These are phyloP conservation scores for Lamprotornis superbus DNA, from an alignment of 2,113 vertebrate species.

Conservation along the genomic window DNA sequence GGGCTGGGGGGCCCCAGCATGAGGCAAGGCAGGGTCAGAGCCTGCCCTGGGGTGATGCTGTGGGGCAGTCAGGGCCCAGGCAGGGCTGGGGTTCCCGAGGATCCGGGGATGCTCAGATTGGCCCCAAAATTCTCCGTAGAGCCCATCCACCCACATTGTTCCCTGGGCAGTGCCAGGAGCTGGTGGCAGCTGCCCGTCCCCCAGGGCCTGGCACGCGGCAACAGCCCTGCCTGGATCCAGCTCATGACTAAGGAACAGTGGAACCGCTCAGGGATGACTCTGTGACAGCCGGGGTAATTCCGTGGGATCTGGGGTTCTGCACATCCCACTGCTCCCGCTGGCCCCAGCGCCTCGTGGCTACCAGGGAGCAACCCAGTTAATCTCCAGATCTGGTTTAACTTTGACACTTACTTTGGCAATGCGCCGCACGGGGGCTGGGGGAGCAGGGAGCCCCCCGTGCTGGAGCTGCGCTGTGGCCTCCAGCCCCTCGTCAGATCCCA, in stretches of 20 bases:
- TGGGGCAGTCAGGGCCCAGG: neutral
- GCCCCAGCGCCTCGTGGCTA: neutral
- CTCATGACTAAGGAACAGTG: neutral
- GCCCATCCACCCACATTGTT: no score
- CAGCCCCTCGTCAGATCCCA: neutral
- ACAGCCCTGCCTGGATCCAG: neutral
- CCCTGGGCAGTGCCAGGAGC: no score
- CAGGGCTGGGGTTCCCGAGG: fast-evolving
- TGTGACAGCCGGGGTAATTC: neutral
- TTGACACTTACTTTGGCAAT: conserved; percentile 4
- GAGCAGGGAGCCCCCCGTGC: neutral
- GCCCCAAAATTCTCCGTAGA: fast-evolving
- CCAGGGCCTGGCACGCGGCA: neutral
- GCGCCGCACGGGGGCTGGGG: neutral
- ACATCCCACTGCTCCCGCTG: neutral
- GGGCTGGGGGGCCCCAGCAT: neutral
- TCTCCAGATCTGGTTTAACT: conserved; percentile 29
- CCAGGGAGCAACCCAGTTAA: neutral
- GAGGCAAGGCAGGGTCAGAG: neutral
- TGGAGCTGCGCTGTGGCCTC: neutral
- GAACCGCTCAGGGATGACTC: neutral
- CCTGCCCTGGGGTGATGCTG: neutral
- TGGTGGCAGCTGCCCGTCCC: neutral
- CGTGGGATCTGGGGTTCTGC: neutral
- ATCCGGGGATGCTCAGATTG: fast-evolving